Evolutionary conservation across 2,797 vertebrate genomes (phyloP), one percentile per base, ranked within the genome.

Genomic region (Lepilemur ruficaudatus): DNA sequence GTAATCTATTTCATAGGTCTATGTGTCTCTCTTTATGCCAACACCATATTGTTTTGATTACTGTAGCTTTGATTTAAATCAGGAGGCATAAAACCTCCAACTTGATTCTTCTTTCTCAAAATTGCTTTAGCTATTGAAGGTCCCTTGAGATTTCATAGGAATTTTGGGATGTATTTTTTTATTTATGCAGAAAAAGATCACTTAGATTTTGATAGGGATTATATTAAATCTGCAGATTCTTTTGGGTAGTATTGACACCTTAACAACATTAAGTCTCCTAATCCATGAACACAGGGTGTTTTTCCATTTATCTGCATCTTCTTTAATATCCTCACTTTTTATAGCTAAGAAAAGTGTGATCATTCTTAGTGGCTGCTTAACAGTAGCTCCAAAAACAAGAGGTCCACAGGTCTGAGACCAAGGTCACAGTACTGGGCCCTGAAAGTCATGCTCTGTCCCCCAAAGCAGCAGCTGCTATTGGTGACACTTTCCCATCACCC

Each of bases 41-140:
- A 35, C 4, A 88, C 23, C 43, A 93, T 6, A 48, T 5, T 52
- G 25, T 84, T 90, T 82, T 86, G 15, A 69, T 70, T 63, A 93
- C 10, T 20, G 41, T 28, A 87, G 76, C 15, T 83, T 86, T 78
- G 18, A 63, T 96, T 95, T 92, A 92, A 94, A 92, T 89, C 32
- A 90, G 43, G 41, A 96, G 52, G 13, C 50, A 2, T 69, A 72
- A 89, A 46, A 88, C 57, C 25, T 88, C 73, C 1, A 23, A 76
- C 7, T 70, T 73, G 70, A 4, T 87, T 65, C n/a, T 82, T 82
- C 35, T 67, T 79, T 87, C 61, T 50, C 50, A 75, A 89, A 70
- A 87, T 50, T 88, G 32, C 32, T 93, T 91, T 48, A 20, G n/a
- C 32, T 65, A 32, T 32, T 84, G 5, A 35, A 41, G n/a, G 46